Evolutionary conservation across 2,113 vertebrate species (phyloP).

Genomic region (Cariama cristata): DNA sequence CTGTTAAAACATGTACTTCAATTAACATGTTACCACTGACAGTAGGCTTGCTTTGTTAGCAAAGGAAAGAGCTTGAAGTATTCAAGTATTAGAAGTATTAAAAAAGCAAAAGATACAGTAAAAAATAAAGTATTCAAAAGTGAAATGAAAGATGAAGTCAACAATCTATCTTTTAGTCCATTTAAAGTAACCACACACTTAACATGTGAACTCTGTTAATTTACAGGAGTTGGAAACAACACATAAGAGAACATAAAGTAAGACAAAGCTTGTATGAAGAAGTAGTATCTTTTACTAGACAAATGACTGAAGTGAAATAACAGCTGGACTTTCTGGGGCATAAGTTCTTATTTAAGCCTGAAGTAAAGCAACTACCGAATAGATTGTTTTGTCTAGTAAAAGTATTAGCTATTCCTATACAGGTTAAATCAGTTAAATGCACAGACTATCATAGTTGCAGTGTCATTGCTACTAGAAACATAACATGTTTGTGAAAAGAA

Average conservation of each 20-base stretch:
- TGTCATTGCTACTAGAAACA: not conserved
- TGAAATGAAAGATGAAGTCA: not conserved
- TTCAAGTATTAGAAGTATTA: not conserved
- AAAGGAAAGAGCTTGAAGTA: not conserved
- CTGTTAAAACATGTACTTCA: constrained; percentile 13
- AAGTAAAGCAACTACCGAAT: not conserved
- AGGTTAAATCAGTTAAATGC: not conserved
- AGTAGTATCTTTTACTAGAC: not conserved
- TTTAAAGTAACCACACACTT: not conserved
- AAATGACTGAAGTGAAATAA: constrained; percentile 20
- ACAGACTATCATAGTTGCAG: not conserved
- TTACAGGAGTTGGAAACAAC: not conserved
- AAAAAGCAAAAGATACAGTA: not conserved
- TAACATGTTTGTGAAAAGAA: not conserved
- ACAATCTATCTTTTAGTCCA: not conserved
- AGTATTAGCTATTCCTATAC: not conserved
- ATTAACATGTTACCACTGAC: constrained; percentile 35
- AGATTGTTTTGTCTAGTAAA: not conserved
- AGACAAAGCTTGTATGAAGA: not conserved
- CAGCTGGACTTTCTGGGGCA: constrained; percentile 3
- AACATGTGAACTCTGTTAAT: not conserved
- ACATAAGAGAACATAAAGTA: not conserved
- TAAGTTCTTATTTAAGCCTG: not conserved
- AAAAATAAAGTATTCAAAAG: not conserved
- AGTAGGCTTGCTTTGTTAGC: not conserved